Conservation (phyloP, 2,113 vertebrate species). For the Zosterops lateralis region DNA sequence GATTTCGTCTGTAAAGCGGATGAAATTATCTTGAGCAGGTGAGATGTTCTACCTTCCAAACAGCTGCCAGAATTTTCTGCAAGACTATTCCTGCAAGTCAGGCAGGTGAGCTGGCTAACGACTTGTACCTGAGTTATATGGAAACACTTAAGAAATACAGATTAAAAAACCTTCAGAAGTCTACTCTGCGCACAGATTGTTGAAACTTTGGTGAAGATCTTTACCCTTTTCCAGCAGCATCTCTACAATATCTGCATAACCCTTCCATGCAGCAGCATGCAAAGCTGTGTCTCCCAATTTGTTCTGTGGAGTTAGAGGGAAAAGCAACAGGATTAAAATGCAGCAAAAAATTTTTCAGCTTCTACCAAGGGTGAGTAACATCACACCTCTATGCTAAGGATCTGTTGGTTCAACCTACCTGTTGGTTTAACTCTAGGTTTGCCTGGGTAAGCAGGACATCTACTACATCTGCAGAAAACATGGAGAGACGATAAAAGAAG, state of each 20-base stretch:
- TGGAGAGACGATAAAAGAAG: neutral
- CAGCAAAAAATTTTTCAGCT: neutral
- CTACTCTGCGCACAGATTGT: neutral
- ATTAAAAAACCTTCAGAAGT: neutral
- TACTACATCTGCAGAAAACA: constrained; percentile 85
- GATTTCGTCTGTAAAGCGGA: neutral
- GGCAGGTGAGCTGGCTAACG: neutral
- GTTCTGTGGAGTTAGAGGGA: constrained; percentile 80
- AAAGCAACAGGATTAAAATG: constrained; percentile 51
- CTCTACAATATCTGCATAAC: constrained; percentile 95
- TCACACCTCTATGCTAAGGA: neutral
- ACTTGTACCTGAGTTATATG: neutral
- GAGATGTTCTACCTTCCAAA: neutral
- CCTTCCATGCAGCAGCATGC: constrained; percentile 97
- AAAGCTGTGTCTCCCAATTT: constrained; percentile 94
- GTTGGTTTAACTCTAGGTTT: constrained; percentile 93
- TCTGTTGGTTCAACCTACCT: constrained; percentile 74
- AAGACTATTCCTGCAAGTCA: neutral
- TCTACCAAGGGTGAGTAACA: neutral
- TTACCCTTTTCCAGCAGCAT: constrained; percentile 91
- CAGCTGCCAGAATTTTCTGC: neutral
- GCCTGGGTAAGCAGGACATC: constrained; percentile 88
- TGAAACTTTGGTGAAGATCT: constrained; percentile 30
- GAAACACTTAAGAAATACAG: neutral
- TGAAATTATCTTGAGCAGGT: neutral